Base-by-base conservation (phyloP, 1,140 invertebrate genomes). In the Ladona fulva region DNA sequence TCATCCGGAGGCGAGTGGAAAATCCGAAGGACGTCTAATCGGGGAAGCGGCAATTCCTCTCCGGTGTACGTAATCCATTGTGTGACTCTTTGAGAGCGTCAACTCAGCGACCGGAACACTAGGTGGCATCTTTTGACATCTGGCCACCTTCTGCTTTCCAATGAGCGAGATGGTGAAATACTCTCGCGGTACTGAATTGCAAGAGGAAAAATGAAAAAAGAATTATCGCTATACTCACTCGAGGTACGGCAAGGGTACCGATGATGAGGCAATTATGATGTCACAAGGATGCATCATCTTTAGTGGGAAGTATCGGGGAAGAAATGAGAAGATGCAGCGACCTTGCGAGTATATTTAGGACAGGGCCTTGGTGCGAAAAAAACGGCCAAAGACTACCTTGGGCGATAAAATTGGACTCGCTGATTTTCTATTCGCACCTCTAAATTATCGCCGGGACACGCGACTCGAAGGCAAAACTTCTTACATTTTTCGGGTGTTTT, bases 191-290 rank as follows among this genome's bases (percentile, higher is more conserved):
- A 52, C 10, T 52, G 10, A 11, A 10, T 52, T 19, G 44, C 44
- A 52, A 52, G 44, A 19, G 44, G 52, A 66, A 22, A 66, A 66
- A 66, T 66, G 1, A 66, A 16, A 12, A 66, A 66, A 66, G 14
- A 66, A 12, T 66, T 3, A 66, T 66, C 44, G 44, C 10, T 11
- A 52, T 52, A 19, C 44, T 52, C 52, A 66, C 12, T 5, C 52
- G 52, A 66, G 29, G 29, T 8, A 37, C 29, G 29, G 52, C 52
- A 52, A 52, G 44, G 44, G 44, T 19, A 52, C 44, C 44, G 52
- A 66, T 66, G 52, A 66, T 66, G 52, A 66, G 52, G 52, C 52
- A 66, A 66, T 66, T 66, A 66, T 66, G 52, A 66, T 66, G 52
- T 66, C 52, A 66, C 52, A 66, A 66, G 52, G 52, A 66, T 66